phyloP scores from a whole-genome alignment of 2,113 vertebrate genomes.

The Dipodomys spectabilis region DNA sequence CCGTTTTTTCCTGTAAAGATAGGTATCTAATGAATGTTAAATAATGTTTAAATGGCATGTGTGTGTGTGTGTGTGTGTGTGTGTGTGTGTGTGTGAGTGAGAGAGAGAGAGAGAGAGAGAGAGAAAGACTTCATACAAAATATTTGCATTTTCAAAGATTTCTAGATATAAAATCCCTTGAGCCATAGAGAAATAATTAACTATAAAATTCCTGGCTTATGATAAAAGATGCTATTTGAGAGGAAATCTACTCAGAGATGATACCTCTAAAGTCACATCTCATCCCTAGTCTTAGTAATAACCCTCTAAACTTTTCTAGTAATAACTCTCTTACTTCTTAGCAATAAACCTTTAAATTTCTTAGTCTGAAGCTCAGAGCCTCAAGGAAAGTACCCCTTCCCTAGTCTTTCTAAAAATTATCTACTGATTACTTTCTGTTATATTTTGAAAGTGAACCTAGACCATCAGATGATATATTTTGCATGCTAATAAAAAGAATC shows the following conservation, averaged over 20 bases:
- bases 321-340: neutral
- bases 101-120: no score
- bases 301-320: neutral
- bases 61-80: neutral
- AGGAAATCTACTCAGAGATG: neutral
- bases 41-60: neutral
- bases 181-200: neutral
- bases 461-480: slow-evolving; percentile 18
- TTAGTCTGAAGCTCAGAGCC: neutral
- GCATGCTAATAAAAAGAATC: slow-evolving; percentile 18
- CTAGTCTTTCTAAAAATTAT: neutral
- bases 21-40: neutral
- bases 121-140: neutral
- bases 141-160: neutral
- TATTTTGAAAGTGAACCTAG: slow-evolving; percentile 24
- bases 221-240: neutral
- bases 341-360: neutral
- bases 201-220: neutral
- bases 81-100: neutral
- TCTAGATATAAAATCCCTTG: neutral
- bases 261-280: neutral
- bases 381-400: neutral
- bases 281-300: neutral
- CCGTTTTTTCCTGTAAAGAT: neutral
- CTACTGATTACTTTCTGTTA: neutral